Conservation (phyloP, 30 jellyfish, hydroid and myxozoan genomes). For the Hydra vulgaris region DNA sequence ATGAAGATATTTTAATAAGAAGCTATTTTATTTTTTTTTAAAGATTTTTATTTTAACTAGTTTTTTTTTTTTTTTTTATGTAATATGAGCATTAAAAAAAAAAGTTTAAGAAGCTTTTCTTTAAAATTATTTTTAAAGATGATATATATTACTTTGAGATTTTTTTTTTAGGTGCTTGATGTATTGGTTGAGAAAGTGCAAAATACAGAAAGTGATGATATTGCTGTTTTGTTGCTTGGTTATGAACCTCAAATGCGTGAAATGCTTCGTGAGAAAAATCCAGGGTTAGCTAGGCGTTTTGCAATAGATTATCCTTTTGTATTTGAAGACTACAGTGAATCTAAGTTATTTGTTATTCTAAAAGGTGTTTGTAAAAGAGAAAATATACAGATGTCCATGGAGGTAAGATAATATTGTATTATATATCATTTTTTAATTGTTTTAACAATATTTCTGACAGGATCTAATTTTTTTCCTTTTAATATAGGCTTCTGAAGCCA, state of each 20-base stretch:
- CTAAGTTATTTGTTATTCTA: background rate
- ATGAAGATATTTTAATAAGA: too few relatives aligned
- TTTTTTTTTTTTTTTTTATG: too few relatives aligned
- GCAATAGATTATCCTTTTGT: slow-evolving; percentile 13
- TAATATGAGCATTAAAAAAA: too few relatives aligned
- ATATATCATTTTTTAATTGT: too few relatives aligned
- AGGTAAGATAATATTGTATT: slow-evolving; percentile 1
- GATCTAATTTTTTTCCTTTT: background rate
- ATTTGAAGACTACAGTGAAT: slow-evolving; percentile 5
- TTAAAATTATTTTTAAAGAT: too few relatives aligned
- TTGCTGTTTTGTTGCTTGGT: slow-evolving; percentile 31
- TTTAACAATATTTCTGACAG: too few relatives aligned
- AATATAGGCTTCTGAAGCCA: background rate
- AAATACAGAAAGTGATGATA: slow-evolving; percentile 27
- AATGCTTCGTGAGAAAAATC: slow-evolving; percentile 21
- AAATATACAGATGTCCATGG: background rate
- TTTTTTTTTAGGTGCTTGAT: slow-evolving; percentile 9
- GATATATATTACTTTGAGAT: background rate
- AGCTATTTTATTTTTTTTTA: too few relatives aligned
- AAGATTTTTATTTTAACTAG: too few relatives aligned
- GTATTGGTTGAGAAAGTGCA: slow-evolving; percentile 21
- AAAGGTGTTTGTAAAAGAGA: slow-evolving; percentile 7
- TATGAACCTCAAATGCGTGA: slow-evolving; percentile 25
- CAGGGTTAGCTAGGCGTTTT: slow-evolving; percentile 21
- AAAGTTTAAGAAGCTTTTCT: too few relatives aligned